A percentile compares a stretch with the other conserved stretches of the same genome.
phyloP scores from a whole-genome alignment of 2,797 vertebrate species.

The Bradypodion ventrale region DNA sequence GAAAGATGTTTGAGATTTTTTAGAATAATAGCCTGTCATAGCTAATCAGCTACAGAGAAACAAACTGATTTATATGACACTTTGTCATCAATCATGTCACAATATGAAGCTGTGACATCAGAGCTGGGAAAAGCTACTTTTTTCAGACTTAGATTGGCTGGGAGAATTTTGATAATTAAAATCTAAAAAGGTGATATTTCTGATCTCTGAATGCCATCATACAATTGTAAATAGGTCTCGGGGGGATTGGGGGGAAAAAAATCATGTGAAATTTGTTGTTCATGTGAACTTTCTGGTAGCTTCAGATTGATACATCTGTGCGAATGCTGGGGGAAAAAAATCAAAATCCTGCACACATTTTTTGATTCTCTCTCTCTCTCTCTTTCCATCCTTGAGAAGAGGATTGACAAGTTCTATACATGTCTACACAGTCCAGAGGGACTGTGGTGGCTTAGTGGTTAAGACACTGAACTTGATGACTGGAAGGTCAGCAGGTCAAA shows the following conservation, averaged over 20 bases:
- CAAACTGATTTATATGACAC: background rate
- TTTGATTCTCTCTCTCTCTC: too few species aligned
- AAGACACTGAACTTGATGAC: too few species aligned
- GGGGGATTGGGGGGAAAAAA: background rate
- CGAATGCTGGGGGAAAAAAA: background rate
- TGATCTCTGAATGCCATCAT: too few species aligned
- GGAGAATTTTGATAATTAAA: too few species aligned
- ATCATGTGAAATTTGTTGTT: background rate
- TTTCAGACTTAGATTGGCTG: background rate
- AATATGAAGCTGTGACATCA: background rate
- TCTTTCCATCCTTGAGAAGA: too few species aligned
- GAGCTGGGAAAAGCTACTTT: too few species aligned
- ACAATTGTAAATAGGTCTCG: background rate
- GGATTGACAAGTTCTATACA: too few species aligned
- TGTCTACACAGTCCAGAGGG: too few species aligned
- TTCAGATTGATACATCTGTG: background rate
- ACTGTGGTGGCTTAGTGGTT: too few species aligned
- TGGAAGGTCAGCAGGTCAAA: too few species aligned
- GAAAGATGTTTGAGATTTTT: conserved; percentile 3
- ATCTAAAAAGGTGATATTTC: too few species aligned
- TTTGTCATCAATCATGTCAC: background rate
- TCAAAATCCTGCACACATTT: background rate
- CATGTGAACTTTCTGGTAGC: background rate
- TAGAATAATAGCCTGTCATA: conserved; percentile 2
- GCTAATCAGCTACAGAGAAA: background rate